phyloP scores from a whole-genome alignment of 2,113 vertebrate species.

The Festucalex cinctus region DNA sequence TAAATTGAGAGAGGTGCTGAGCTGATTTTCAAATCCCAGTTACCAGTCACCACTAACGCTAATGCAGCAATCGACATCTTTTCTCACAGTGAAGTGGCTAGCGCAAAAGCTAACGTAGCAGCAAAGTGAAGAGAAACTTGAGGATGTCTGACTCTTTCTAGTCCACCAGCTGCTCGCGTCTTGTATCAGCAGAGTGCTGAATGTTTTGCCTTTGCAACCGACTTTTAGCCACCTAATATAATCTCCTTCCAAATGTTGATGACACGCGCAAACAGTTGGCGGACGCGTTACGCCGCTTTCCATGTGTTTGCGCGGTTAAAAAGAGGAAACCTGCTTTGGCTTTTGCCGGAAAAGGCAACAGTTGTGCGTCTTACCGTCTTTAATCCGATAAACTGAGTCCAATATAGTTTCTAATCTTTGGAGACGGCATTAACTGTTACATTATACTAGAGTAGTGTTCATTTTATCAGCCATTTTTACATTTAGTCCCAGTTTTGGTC shows the following conservation, averaged over 20 bases:
- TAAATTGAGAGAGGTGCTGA: no score
- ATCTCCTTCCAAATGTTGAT: slow-evolving; percentile 50
- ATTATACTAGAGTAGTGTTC: no score
- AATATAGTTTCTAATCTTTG: no score
- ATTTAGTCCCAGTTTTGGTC: no score
- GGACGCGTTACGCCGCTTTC: slow-evolving; percentile 29
- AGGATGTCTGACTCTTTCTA: background rate
- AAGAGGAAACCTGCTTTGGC: slow-evolving; percentile 17
- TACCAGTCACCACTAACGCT: no score
- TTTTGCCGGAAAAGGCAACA: background rate
- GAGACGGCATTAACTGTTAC: no score
- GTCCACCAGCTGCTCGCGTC: background rate
- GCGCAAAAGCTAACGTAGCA: no score
- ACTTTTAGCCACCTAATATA: slow-evolving; percentile 26
- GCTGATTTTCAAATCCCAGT: no score
- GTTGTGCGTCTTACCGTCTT: background rate
- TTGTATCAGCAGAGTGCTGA: slow-evolving; percentile 23
- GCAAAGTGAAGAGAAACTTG: no score
- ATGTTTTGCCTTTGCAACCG: slow-evolving; percentile 10
- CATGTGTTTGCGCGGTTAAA: slow-evolving; percentile 34
- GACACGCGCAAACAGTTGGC: slow-evolving; percentile 45
- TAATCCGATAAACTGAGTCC: background rate
- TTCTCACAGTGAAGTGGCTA: no score
- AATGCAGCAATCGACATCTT: no score
- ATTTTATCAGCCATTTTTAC: no score